phyloP scores from a whole-genome alignment of 2,888 invertebrate species.

The Eremobia ochroleuca region DNA sequence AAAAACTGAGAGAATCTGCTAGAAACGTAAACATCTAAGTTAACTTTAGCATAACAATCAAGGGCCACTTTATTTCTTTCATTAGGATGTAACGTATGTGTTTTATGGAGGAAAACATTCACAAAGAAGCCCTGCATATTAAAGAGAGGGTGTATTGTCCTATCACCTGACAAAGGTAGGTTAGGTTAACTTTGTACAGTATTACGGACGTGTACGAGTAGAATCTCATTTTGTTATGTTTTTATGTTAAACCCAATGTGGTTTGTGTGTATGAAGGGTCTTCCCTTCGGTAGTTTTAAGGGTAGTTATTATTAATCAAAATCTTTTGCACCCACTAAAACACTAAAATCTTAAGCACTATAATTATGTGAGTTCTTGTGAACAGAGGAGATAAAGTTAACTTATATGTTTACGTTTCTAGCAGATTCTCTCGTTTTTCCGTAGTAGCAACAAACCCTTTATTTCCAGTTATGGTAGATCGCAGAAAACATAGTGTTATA shows the following conservation, averaged over 20 bases:
- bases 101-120: conserved; percentile 31
- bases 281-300: too few relatives aligned
- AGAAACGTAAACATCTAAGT: conserved; percentile 25
- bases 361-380: too few relatives aligned
- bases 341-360: too few relatives aligned
- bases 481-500: too few relatives aligned
- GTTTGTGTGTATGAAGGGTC: neutral
- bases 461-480: too few relatives aligned
- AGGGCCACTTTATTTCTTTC: conserved; percentile 29
- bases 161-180: neutral
- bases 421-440: too few relatives aligned
- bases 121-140: conserved; percentile 14
- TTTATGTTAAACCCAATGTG: neutral
- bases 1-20: neutral
- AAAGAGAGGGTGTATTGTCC: conserved; percentile 24
- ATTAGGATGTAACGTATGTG: conserved; percentile 14
- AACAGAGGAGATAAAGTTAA: too few relatives aligned
- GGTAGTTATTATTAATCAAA: too few relatives aligned
- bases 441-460: too few relatives aligned
- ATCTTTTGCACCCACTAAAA: too few relatives aligned
- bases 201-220: neutral
- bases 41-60: conserved; percentile 26
- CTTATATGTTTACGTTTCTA: too few relatives aligned
- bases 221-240: neutral
- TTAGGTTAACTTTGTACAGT: neutral